Evolutionary conservation across 1,140 invertebrate genomes (phyloP).

Genomic region (Coelopa frigida): DNA sequence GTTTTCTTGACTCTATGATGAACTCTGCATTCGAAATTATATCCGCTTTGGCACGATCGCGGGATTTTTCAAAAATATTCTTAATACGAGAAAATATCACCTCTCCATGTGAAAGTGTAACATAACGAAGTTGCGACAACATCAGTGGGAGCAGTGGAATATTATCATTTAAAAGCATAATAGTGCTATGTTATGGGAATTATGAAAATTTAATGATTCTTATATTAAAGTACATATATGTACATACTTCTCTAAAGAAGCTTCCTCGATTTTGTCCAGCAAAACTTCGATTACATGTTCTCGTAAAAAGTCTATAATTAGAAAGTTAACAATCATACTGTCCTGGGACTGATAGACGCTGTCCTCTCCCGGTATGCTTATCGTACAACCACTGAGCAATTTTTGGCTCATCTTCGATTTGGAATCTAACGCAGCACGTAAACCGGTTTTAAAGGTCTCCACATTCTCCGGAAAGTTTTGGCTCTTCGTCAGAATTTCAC

Average conservation of each 20-base stretch:
- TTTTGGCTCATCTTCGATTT: slow-evolving; percentile 39
- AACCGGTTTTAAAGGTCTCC: slow-evolving; percentile 40
- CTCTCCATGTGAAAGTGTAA: slow-evolving; percentile 26
- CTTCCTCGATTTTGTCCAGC: slow-evolving; percentile 38
- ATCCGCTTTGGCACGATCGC: slow-evolving; percentile 21
- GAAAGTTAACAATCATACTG: slow-evolving; percentile 45
- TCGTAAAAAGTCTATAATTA: slow-evolving; percentile 45
- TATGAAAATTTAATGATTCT: neutral
- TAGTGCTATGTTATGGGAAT: neutral
- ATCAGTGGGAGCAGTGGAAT: slow-evolving; percentile 29
- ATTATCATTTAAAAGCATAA: neutral
- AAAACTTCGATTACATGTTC: slow-evolving; percentile 43
- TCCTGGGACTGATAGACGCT: slow-evolving; percentile 43
- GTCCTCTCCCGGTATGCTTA: slow-evolving; percentile 30
- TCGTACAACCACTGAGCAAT: slow-evolving; percentile 33
- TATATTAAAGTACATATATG: neutral
- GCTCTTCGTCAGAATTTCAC: slow-evolving; percentile 25
- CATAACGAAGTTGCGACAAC: slow-evolving; percentile 33
- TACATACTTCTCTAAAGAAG: slow-evolving; percentile 18
- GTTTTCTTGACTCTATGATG: slow-evolving; percentile 30
- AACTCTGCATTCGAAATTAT: slow-evolving; percentile 33
- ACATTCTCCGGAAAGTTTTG: slow-evolving; percentile 33
- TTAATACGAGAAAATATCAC: slow-evolving; percentile 29
- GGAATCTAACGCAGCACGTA: slow-evolving; percentile 35
- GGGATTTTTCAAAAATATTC: slow-evolving; percentile 25